These are phyloP conservation scores for Mus spicilegus DNA, from an alignment of 2,113 vertebrate species.

Conservation along the genomic window DNA sequence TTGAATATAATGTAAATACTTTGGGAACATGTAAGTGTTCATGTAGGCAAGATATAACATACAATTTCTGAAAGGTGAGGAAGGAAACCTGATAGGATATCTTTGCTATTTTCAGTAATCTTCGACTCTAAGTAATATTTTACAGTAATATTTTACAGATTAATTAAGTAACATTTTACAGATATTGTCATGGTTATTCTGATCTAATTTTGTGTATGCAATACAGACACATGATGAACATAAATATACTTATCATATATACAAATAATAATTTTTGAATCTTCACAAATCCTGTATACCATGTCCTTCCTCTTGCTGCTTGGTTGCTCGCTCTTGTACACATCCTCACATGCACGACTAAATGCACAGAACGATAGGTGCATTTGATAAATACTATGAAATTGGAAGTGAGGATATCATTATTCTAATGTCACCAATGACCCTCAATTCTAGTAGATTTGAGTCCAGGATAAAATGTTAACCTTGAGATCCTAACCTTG, in stretches of 20 bases:
- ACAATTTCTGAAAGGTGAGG: background rate
- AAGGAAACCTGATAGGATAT: background rate
- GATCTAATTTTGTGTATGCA: background rate
- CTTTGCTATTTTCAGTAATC: conserved; percentile 1
- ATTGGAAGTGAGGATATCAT: background rate
- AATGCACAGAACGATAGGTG: background rate
- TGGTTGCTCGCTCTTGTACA: background rate
- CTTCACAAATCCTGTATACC: background rate
- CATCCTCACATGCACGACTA: background rate
- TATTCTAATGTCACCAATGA: background rate
- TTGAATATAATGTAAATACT: background rate
- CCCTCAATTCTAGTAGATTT: conserved; percentile 17
- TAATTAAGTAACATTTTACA: too few species aligned
- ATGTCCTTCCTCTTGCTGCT: background rate
- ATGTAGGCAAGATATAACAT: background rate
- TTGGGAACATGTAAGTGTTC: background rate
- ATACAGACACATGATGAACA: background rate
- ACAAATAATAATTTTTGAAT: background rate
- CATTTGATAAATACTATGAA: background rate
- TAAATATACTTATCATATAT: background rate
- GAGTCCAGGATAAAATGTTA: background rate
- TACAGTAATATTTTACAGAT: too few species aligned
- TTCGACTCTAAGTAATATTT: background rate
- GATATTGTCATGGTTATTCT: background rate
- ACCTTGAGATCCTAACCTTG: background rate